Percentiles rank a stretch among this genome's conserved stretches.
Conservation (phyloP, 2,797 vertebrate species). For the Gallirallus australis region DNA sequence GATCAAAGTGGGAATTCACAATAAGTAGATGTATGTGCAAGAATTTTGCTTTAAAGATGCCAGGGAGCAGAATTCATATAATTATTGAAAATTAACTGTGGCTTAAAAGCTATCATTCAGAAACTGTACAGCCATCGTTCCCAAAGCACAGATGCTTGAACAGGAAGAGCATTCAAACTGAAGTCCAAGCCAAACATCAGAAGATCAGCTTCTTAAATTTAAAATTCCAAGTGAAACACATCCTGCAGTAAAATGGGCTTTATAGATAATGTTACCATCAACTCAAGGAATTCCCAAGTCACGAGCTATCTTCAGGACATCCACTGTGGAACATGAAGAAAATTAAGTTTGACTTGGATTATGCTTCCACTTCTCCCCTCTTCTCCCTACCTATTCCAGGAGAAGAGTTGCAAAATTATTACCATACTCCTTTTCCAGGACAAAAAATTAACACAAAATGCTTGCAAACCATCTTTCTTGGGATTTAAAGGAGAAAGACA, state of each 20-base stretch:
- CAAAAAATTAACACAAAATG: background rate
- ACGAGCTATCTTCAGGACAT: background rate
- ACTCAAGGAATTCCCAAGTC: background rate
- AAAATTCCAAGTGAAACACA: background rate
- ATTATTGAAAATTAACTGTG: background rate
- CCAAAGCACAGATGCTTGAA: background rate
- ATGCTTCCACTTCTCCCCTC: background rate
- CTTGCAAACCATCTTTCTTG: background rate
- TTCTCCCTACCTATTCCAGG: background rate
- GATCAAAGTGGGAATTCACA: background rate
- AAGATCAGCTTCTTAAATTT: background rate
- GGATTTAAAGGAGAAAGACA: background rate
- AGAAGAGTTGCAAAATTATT: background rate
- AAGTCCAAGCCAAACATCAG: background rate
- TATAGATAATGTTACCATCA: background rate
- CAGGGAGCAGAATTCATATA: background rate
- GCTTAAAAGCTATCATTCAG: background rate
- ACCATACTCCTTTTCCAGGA: background rate
- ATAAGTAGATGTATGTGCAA: background rate
- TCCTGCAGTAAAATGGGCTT: background rate
- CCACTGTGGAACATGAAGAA: background rate
- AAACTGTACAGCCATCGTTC: background rate
- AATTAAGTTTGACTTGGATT: background rate
- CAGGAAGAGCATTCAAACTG: background rate
- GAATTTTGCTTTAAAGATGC: background rate